Evolutionary conservation across 2,797 vertebrate species (phyloP), one percentile per base, ranked within the genome.

Genomic region (Mormyrops attenuatus): DNA sequence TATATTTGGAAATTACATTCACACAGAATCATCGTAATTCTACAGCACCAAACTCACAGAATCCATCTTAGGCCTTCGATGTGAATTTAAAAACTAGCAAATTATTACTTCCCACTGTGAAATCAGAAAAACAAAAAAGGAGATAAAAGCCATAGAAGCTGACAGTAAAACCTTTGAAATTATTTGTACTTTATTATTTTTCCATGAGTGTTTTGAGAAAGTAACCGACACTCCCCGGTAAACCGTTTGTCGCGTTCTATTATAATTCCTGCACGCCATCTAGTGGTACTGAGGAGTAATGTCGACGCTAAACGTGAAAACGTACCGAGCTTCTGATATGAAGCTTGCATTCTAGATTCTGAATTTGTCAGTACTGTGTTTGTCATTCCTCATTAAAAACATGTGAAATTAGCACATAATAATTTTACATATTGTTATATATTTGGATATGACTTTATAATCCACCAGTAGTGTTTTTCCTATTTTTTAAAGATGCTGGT

Each of bases 271-370:
- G 34, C 52, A 38, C 87, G 0, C 91, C 93, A 89, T 55, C 92
- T 90, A 90, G 90, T 90, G 92, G 90, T 0, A 52, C 55, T 38
- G 63, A 85, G 41, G n/a, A 30, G 88, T 60, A 82, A 49, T 44
- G 17, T 7, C 4, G 11, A 17, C 26, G 3, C 20, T 9, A 20
- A 55, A 44, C 15, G 2, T 84, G 8, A 38, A 60, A 55, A 15
- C 22, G 84, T n/a, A 6, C 2, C 22, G 22, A 63, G 5, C n/a
- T 17, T 9, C 69, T 34, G 20, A 49, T 26, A 26, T 22, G 7
- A 63, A 26, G 60, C 8, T 63, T 26, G 60, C 22, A 0, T 63
- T 63, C 7, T 3, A 63, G 8, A 63, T 26, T 63, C 8, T 26
- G 8, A 26, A 63, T 26, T 3, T 63, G 60, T 63, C 60, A n/a